A percentile compares a stretch with the other conserved stretches of the same genome.
These are phyloP conservation scores for Leptothorax acervorum DNA, from an alignment of 2,888 invertebrate genomes.

Conservation along the genomic window DNA sequence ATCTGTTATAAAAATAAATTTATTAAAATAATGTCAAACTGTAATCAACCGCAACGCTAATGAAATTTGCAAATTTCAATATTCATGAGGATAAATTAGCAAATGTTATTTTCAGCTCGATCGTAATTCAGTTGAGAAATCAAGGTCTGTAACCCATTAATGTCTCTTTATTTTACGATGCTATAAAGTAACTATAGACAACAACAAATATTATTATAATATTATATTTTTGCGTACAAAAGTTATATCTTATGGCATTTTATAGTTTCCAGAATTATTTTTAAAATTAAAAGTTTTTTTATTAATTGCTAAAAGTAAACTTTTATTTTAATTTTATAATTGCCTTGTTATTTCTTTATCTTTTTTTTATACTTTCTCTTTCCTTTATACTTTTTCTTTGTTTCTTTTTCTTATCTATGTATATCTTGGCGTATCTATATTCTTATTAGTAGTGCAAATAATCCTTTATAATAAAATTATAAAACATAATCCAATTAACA, in stretches of 20 bases:
- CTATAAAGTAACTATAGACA: not conserved
- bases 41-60: constrained; percentile 13
- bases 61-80: constrained; percentile 27
- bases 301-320: not conserved
- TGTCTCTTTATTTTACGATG: not conserved
- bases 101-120: constrained; percentile 4
- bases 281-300: not conserved
- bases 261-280: not conserved
- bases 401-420: not conserved
- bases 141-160: not conserved
- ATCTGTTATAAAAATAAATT: not conserved
- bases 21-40: constrained; percentile 8
- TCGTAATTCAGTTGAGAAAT: not conserved
- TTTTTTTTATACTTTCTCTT: not conserved
- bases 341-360: not conserved
- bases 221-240: not conserved
- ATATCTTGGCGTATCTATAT: not conserved
- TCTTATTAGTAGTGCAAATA: not conserved
- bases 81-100: constrained; percentile 28
- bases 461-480: not conserved
- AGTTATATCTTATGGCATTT: not conserved
- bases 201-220: not conserved
- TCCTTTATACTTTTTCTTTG: not conserved
- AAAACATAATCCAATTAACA: not conserved
- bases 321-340: not conserved